Evolutionary conservation across 2,113 vertebrate species (phyloP).

Genomic region (Campylomormyrus numenius): DNA sequence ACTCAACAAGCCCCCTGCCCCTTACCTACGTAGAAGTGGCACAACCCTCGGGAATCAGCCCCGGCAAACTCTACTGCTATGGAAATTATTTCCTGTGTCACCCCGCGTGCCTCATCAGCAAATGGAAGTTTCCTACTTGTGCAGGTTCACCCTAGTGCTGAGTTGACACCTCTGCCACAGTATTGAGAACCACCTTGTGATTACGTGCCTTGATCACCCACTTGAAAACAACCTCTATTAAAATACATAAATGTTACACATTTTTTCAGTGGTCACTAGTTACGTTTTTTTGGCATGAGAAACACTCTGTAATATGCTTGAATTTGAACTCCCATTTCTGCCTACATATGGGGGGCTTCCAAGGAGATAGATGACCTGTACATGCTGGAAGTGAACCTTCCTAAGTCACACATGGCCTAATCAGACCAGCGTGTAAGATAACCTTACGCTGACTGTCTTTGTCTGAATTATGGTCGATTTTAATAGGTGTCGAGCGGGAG

Average conservation of each 20-base stretch:
- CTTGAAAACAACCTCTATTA: background rate
- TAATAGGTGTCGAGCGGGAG: background rate
- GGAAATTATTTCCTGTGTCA: background rate
- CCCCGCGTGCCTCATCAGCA: background rate
- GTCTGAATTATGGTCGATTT: background rate
- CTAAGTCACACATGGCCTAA: background rate
- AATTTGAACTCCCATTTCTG: background rate
- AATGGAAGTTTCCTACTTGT: background rate
- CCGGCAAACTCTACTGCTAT: background rate
- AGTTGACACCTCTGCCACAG: background rate
- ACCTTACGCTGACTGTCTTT: background rate
- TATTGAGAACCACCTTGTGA: background rate
- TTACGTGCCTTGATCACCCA: background rate
- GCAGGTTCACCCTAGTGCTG: background rate
- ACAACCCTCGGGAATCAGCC: background rate
- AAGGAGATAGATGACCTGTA: background rate
- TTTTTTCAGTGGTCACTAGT: background rate
- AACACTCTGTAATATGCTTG: background rate
- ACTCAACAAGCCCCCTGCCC: background rate
- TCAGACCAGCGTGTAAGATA: background rate
- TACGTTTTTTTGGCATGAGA: background rate
- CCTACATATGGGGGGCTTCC: background rate
- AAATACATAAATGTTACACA: background rate
- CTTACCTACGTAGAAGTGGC: background rate
- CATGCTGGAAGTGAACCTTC: background rate